Evolutionary conservation across 35 echinoderm and acorn worm species (phyloP), one percentile per base, ranked within the genome.

Genomic region (Amphiura filiformis): DNA sequence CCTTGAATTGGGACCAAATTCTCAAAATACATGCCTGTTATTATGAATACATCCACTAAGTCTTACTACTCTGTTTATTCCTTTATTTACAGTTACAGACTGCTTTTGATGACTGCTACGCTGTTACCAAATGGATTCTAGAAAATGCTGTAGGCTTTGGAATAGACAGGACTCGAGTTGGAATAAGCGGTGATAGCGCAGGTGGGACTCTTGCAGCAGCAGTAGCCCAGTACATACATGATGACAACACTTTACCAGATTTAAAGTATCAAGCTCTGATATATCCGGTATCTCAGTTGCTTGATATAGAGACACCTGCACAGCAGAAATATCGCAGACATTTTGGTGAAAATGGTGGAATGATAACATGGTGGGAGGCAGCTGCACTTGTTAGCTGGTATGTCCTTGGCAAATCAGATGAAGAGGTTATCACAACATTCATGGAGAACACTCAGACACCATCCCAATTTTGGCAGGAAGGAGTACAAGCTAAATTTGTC

Each of bases 181-280:
- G 57, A 31, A 84, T 94, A 7, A 87, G 85, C 4, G 95, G 95
- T n/a, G 95, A 97, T 70, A 97, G 95, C 79, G 95, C 95, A 0
- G 95, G 95, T 0, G 95, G 95, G 0, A 83, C 86, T 13, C 61
- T 97, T 0, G 89, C 92, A 13, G 87, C 92, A 1, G 81, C 81
- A 17, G 76, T 97, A 4, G 79, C 92, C 12, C 91, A 93, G 56
- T 47, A 79, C 14, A 57, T 97, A 0, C 75, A 91, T 40, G 88
- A 93, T 57, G 86, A 91, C 32, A 31, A 57, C 0, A 79, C 78
- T n/a, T 36, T 87, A 11, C 94, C 94, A 0, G 79, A 97, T 56
- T 34, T 90, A 0, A 87, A 87, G 37, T 87, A 84, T 32, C 95
- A 97, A 76, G 92, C 85, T 28, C 82, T 93, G 0, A 88, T 94